phyloP scores from a whole-genome alignment of 1,140 invertebrate genomes.

The Nomia melanderi region DNA sequence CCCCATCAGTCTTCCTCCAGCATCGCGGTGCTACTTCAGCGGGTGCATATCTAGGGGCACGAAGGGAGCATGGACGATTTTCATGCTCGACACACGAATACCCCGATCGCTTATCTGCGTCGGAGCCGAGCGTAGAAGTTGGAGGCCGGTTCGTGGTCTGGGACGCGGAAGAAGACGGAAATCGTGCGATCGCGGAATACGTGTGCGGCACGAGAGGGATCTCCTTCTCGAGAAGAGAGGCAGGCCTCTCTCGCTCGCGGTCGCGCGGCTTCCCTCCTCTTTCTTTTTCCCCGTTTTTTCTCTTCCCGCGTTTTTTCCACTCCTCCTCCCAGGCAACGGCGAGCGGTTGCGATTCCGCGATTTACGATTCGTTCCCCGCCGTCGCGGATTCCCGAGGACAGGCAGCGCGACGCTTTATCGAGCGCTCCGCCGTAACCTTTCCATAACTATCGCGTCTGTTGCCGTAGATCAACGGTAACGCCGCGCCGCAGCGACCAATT shows the following conservation, averaged over 20 bases:
- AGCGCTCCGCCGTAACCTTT: conserved; percentile 71
- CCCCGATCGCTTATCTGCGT: conserved; percentile 34
- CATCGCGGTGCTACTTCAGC: background rate
- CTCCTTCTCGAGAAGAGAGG: conserved; percentile 13
- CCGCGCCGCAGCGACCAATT: conserved; percentile 71
- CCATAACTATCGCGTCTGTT: conserved; percentile 74
- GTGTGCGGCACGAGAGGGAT: conserved; percentile 26
- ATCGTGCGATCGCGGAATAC: conserved; percentile 50
- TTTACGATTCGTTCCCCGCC: conserved; percentile 67
- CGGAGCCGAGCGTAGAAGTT: background rate
- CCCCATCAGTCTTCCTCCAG: too few relatives aligned
- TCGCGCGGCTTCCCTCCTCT: conserved; percentile 34
- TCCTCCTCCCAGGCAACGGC: too few relatives aligned
- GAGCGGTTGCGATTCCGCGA: conserved; percentile 66
- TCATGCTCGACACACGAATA: conserved; percentile 13
- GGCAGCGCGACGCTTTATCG: conserved; percentile 68
- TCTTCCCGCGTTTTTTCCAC: too few relatives aligned
- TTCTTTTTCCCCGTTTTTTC: conserved; percentile 49
- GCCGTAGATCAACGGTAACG: conserved; percentile 74
- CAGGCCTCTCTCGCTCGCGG: conserved; percentile 30
- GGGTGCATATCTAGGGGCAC: background rate
- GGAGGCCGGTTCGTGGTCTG: conserved; percentile 26
- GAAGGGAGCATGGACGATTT: conserved; percentile 1
- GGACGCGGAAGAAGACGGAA: conserved; percentile 54
- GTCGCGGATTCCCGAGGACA: conserved; percentile 68